Conservation (phyloP, 1,140 invertebrate genomes). For the Acromyrmex echinatior region DNA sequence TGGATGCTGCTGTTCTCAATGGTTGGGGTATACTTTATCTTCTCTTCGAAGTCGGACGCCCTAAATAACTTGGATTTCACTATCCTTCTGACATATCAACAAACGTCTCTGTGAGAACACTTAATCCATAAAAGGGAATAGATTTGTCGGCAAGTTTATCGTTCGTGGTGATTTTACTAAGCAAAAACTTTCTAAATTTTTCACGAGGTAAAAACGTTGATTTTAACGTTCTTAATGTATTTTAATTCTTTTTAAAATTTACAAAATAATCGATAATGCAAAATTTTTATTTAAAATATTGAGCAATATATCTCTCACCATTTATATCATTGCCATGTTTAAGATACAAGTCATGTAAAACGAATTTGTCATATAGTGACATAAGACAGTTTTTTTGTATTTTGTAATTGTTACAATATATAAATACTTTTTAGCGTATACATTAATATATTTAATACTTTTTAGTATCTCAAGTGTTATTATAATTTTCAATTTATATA, state of each 20-base stretch:
- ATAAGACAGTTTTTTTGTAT: not conserved
- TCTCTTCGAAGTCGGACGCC: constrained; percentile 53
- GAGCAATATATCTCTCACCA: not conserved
- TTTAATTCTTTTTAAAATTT: not conserved
- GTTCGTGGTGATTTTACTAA: not conserved
- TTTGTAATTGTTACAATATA: not conserved
- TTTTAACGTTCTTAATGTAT: too few species aligned
- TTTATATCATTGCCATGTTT: not conserved
- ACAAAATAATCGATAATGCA: not conserved
- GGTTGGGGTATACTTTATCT: constrained; percentile 75
- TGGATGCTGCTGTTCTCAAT: constrained; percentile 77
- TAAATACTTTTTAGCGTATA: not conserved
- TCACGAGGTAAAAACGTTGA: not conserved
- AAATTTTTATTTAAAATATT: not conserved
- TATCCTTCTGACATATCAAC: constrained; percentile 46
- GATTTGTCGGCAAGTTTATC: constrained; percentile 10
- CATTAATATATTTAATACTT: not conserved
- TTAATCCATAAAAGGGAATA: constrained; percentile 26
- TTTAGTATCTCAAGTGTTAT: not conserved
- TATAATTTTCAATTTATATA: not conserved
- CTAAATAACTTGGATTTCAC: constrained; percentile 76
- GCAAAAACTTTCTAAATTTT: not conserved
- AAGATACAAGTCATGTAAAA: not conserved
- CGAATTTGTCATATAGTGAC: not conserved
- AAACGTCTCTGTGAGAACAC: constrained; percentile 2